phyloP scores from a whole-genome alignment of 2,113 vertebrate species.

The Herpailurus yagouaroundi region DNA sequence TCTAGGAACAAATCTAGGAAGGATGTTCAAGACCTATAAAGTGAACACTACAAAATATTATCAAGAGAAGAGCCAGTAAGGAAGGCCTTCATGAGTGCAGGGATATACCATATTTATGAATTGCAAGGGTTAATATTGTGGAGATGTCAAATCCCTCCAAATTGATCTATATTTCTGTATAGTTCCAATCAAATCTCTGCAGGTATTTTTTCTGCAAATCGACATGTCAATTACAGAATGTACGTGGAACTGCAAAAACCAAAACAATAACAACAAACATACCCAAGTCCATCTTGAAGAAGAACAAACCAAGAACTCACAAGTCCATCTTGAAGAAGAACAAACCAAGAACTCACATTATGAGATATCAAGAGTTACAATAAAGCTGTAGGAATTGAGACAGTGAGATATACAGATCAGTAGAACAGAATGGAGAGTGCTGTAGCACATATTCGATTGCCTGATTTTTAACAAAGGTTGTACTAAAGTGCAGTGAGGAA shows the following conservation, averaged over 20 bases:
- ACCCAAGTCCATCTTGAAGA: neutral
- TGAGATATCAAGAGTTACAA: neutral
- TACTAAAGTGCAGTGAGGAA: neutral
- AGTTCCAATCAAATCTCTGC: neutral
- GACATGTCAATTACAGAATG: neutral
- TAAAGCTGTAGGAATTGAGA: neutral
- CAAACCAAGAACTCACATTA: neutral
- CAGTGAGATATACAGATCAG: neutral
- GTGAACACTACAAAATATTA: neutral
- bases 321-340: neutral
- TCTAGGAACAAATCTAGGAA: neutral
- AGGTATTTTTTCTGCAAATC: neutral
- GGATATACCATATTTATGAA: neutral
- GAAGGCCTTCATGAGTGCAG: neutral
- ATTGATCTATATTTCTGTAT: neutral
- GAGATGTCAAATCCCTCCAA: neutral
- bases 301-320: neutral
- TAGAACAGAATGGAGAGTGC: neutral
- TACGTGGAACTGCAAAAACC: neutral
- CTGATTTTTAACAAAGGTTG: neutral
- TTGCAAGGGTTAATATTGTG: neutral
- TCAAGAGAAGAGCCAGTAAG: neutral
- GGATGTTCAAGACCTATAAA: neutral
- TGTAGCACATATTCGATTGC: neutral
- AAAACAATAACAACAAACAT: neutral